Base-by-base conservation (phyloP, 2,113 vertebrate species). In the Microcebus jonahi region DNA sequence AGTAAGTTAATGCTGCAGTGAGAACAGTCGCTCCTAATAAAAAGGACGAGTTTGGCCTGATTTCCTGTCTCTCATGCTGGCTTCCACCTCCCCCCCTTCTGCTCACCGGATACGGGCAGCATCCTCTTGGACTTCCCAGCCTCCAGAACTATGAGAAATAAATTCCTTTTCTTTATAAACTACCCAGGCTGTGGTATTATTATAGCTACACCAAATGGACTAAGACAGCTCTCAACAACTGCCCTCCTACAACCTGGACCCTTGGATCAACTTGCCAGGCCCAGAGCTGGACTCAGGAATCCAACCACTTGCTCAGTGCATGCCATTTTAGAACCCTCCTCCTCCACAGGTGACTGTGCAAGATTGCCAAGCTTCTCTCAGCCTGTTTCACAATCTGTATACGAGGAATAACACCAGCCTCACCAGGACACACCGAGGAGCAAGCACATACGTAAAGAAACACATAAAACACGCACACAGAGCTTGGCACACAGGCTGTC, bases 401-500 rank as follows among this genome's bases (percentile, higher is more conserved):
- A 2, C 29, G 3, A n/a, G 17, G 17, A 90, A 18, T 61, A 42
- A 31, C 18, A 55, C n/a, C 84, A 29, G 21, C 45, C 67, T 68
- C 59, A 27, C 3, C 2, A 8, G 89, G 45, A 48, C 21, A 42
- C 59, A 1, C 23, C 2, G 2, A 73, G 48, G 39, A 80, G 55
- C 61, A 18, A 39, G 85, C 25, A 59, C 34, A 3, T 23, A 17
- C 3, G 17, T 21, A 20, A 75, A 85, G 39, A 73, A 79, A 73
- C 20, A 36, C 1, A 2, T 12, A 84, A 45, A 45, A 70, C 13
- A 45, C 13, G 21, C 20, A 4, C 31, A 1, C 0, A 11, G n/a
- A 53, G 42, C 29, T 42, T 8, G 10, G 42, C 5, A 1, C 81
- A 3, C 13, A 2, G n/a, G 13, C 36, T 45, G 17, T n/a, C 39